Evolutionary conservation across 2,888 invertebrate species (phyloP).

Genomic region (Epinotia bilunana): DNA sequence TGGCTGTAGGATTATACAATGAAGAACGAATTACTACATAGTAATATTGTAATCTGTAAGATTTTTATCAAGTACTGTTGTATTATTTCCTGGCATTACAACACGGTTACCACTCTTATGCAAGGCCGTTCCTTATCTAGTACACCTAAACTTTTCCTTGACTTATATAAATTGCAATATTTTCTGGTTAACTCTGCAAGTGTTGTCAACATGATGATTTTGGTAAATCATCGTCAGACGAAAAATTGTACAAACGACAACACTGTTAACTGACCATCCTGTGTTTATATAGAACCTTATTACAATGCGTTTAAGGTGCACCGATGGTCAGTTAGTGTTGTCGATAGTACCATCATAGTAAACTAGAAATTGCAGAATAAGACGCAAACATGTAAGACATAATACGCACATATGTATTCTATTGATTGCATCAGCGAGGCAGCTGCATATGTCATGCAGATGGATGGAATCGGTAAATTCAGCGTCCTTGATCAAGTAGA

Average conservation of each 20-base stretch:
- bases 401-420: no score
- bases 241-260: no score
- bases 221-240: conserved; percentile 56
- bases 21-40: conserved; percentile 1
- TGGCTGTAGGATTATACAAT: not conserved
- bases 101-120: not conserved
- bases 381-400: no score
- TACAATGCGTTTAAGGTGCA: no score
- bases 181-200: conserved; percentile 53
- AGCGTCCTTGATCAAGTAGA: no score
- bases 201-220: conserved; percentile 55
- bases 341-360: conserved; percentile 56
- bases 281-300: no score
- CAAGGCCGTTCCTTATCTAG: not conserved
- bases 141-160: not conserved
- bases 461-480: no score
- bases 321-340: no score
- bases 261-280: no score
- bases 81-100: conserved; percentile 4
- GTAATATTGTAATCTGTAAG: conserved; percentile 10
- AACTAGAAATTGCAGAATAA: conserved; percentile 2
- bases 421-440: no score
- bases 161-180: not conserved
- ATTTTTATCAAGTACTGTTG: not conserved
- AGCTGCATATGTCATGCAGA: no score